phyloP scores from a whole-genome alignment of 92 coral and sea anemone genomes.

The Palythoa grandis region DNA sequence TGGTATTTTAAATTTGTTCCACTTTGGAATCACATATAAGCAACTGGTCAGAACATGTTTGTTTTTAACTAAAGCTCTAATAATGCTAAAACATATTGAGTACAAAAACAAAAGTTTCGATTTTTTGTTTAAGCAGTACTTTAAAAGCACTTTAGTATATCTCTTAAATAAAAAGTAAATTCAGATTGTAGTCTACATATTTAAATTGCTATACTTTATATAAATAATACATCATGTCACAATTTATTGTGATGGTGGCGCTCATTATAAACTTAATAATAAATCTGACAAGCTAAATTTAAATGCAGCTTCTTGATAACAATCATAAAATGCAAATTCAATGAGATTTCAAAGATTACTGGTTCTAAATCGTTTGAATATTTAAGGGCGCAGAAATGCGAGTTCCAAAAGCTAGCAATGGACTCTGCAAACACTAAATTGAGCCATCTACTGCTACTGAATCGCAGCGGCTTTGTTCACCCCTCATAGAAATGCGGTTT shows the following conservation, averaged over 20 bases:
- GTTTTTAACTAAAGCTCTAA: no score
- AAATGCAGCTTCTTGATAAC: neutral
- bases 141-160: neutral
- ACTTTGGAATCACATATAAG: no score
- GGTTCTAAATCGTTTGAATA: neutral
- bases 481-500: neutral
- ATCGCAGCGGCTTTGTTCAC: neutral
- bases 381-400: neutral
- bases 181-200: neutral
- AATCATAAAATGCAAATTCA: slow-evolving; percentile 16
- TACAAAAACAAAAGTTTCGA: no score
- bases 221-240: neutral
- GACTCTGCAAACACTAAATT: neutral
- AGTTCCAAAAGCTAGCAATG: neutral
- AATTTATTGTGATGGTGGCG: neutral
- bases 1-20: no score
- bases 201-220: neutral
- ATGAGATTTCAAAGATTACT: slow-evolving; percentile 18
- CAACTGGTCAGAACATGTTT: no score
- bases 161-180: neutral
- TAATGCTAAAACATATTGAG: no score
- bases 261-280: neutral
- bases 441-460: neutral
- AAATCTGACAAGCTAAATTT: slow-evolving; percentile 2
- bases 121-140: neutral